Base-by-base conservation (phyloP, 2,113 vertebrate species). In the Odocoileus virginianus region DNA sequence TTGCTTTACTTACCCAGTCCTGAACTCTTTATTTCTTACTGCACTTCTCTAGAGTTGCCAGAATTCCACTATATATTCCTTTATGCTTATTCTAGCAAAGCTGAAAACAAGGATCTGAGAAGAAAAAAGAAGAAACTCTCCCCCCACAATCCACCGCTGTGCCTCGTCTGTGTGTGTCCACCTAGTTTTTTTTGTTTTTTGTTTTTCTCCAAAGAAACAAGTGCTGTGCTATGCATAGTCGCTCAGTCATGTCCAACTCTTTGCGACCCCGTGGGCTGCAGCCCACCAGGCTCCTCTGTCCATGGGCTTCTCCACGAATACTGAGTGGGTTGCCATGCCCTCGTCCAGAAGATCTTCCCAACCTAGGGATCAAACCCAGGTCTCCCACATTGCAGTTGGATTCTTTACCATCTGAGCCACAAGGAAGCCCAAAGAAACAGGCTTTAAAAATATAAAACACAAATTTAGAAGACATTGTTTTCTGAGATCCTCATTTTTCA, bases 181-280 rank as follows among this genome's bases (percentile, higher is more conserved):
- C 16, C 23, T 25, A 27, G 19, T 23, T 40, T 33, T 30, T 95
- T 95, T 67, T 9, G 5, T 6, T 6, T 7, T 64, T 8, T n/a
- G 2, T 83, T 96, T 87, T 47, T n/a, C n/a, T 61, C 43, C 2
- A 21, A 40, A 83, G 13, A 86, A 74, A 61, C 8, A 96, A 81
- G 17, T 36, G n/a, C n/a, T 36, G 9, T 21, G 64, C 64, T 21
- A 9, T 21, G 64, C 33, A 36, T 2, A 23, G 64, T 36, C 0
- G 0, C 19, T 36, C 64, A 23, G n/a, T 23, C 9, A 0, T 36
- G 64, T 71, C 64, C 21, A 19, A 36, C n/a, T 36, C 64, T 36
- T 58, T 36, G 17, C 5, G 0, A 23, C n/a, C 64, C n/a, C 9
- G 0, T 36, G 9, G 1, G 6, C 64, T 21, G n/a, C 2, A 71